Percentiles rank a stretch among this genome's conserved stretches.
Conservation (phyloP, 1,140 invertebrate species). For the Nylanderia fulva region DNA sequence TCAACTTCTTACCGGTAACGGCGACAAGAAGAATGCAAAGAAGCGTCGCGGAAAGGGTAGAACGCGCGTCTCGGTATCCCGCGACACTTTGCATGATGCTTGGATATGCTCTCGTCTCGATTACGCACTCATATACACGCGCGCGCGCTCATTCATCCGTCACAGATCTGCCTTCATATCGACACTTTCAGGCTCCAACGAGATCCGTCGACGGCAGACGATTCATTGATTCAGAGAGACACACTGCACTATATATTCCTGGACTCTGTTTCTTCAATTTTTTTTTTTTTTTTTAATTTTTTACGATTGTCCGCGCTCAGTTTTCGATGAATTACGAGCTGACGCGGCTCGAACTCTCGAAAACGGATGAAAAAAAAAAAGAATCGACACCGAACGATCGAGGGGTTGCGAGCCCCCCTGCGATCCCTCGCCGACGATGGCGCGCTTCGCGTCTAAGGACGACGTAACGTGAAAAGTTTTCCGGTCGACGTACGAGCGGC, state of each 20-base stretch:
- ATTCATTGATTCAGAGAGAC: slow-evolving; percentile 50
- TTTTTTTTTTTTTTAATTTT: too few relatives aligned
- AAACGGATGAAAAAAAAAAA: not conserved
- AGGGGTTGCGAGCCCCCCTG: slow-evolving; percentile 21
- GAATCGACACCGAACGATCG: not conserved
- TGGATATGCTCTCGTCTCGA: slow-evolving; percentile 47
- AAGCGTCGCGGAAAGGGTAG: slow-evolving; percentile 71
- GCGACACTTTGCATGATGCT: slow-evolving; percentile 79
- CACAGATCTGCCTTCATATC: slow-evolving; percentile 75
- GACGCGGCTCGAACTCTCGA: not conserved
- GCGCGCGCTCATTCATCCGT: slow-evolving; percentile 66
- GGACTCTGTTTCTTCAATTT: not conserved
- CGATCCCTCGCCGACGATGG: slow-evolving; percentile 62
- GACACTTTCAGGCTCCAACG: slow-evolving; percentile 64
- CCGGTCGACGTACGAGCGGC: slow-evolving; percentile 83
- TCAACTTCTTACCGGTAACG: slow-evolving; percentile 79
- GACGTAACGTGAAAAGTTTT: slow-evolving; percentile 70
- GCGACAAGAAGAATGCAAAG: slow-evolving; percentile 74
- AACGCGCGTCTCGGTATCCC: slow-evolving; percentile 73
- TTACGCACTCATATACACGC: slow-evolving; percentile 64
- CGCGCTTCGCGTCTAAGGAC: slow-evolving; percentile 57
- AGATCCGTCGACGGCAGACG: slow-evolving; percentile 22
- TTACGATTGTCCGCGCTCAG: not conserved
- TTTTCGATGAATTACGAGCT: not conserved
- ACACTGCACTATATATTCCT: slow-evolving; percentile 55